Conservation (phyloP, 2,888 invertebrate genomes). For the Limulus polyphemus region DNA sequence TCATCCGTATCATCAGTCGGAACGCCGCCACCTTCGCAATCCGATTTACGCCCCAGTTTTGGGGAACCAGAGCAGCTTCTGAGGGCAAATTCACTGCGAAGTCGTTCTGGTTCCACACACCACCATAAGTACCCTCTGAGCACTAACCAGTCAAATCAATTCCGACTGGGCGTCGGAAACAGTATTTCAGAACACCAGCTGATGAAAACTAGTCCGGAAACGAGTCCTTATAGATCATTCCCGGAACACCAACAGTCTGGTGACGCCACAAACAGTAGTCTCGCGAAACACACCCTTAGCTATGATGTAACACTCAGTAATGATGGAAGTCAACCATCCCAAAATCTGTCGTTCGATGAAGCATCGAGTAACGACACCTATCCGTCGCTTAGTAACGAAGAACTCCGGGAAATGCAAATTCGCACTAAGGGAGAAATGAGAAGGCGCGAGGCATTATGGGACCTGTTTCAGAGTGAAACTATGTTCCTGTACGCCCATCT, state of each 20-base stretch:
- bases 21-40: not conserved
- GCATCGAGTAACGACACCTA: too few species aligned
- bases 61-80: not conserved
- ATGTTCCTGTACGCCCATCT: slow-evolving; percentile 49
- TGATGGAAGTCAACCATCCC: too few species aligned
- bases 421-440: slow-evolving; percentile 33
- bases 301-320: too few species aligned
- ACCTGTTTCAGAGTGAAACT: slow-evolving; percentile 48
- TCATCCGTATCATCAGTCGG: not conserved
- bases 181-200: too few species aligned
- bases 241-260: not conserved
- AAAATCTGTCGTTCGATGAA: too few species aligned
- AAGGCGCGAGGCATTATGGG: slow-evolving; percentile 47
- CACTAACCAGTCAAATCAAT: too few species aligned
- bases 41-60: not conserved
- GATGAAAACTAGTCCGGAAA: not conserved
- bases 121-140: too few species aligned
- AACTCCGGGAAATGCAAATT: slow-evolving; percentile 17
- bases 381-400: slow-evolving; percentile 4
- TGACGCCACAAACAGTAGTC: not conserved
- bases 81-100: not conserved
- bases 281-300: not conserved
- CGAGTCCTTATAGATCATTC: not conserved
- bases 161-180: too few species aligned
- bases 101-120: not conserved